Conservation (phyloP, 2,888 invertebrate species). For the Drosophila birchii region DNA sequence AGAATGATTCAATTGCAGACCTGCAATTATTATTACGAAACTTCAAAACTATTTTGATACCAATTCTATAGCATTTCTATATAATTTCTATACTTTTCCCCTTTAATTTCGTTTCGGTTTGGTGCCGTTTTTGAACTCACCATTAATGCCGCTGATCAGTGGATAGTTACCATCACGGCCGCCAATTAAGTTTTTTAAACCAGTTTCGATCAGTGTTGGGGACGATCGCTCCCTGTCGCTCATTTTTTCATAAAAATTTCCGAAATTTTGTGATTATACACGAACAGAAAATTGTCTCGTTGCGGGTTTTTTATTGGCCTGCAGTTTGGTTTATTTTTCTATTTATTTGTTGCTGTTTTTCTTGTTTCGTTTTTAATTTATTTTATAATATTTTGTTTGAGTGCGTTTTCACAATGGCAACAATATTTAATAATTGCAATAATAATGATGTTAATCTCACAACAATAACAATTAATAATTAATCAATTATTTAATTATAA, state of each 20-base stretch:
- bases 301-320: slow-evolving; percentile 34
- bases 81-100: not conserved
- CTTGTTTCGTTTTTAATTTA: slow-evolving; percentile 1
- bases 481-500: slow-evolving; percentile 35
- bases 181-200: slow-evolving; percentile 91
- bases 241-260: slow-evolving; percentile 87
- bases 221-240: slow-evolving; percentile 95
- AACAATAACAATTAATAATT: slow-evolving; percentile 54
- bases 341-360: slow-evolving; percentile 4
- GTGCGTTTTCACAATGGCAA: slow-evolving; percentile 24
- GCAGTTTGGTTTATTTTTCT: slow-evolving; percentile 17
- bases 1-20: slow-evolving; percentile 7
- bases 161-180: slow-evolving; percentile 93
- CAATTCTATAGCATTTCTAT: not conserved
- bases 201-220: slow-evolving; percentile 94
- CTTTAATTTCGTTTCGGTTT: not conserved
- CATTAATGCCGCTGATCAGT: slow-evolving; percentile 91
- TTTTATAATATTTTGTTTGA: slow-evolving; percentile 1
- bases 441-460: slow-evolving; percentile 42
- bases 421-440: slow-evolving; percentile 31
- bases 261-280: slow-evolving; percentile 79
- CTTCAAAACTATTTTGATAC: not conserved
- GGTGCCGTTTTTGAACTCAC: slow-evolving; percentile 81
- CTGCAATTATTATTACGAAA: slow-evolving; percentile 6
- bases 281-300: slow-evolving; percentile 66